Percentiles rank a stretch among this genome's conserved stretches.
Conservation (phyloP, 92 coral and sea anemone species). For the Porites rus region DNA sequence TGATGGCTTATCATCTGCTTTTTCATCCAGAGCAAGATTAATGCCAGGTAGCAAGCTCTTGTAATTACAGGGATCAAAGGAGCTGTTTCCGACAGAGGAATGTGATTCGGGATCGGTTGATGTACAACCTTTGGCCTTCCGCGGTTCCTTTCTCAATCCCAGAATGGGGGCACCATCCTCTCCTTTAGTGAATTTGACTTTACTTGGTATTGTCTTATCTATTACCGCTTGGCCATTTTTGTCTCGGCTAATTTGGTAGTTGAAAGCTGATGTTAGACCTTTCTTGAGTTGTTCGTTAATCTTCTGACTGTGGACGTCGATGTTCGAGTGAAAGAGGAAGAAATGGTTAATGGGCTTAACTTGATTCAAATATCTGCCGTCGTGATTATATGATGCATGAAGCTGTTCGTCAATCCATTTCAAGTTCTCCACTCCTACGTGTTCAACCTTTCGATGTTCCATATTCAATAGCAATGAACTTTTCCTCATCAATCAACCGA, state of each 20-base stretch:
- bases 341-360: slow-evolving; percentile 64
- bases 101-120: no score
- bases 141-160: neutral
- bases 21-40: no score
- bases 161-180: neutral
- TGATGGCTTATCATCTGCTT: no score
- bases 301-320: slow-evolving; percentile 39
- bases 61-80: no score
- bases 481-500: slow-evolving; percentile 48
- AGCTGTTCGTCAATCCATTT: slow-evolving; percentile 58
- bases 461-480: slow-evolving; percentile 44
- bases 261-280: neutral
- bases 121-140: no score
- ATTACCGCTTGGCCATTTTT: slow-evolving; percentile 37
- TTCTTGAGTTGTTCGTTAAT: slow-evolving; percentile 22
- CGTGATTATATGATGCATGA: slow-evolving; percentile 51
- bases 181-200: neutral
- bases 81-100: no score
- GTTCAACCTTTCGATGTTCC: slow-evolving; percentile 53
- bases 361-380: slow-evolving; percentile 49
- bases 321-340: slow-evolving; percentile 64
- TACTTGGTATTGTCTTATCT: slow-evolving; percentile 33
- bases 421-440: slow-evolving; percentile 43
- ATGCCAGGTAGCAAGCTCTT: no score
- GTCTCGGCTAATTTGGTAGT: slow-evolving; percentile 28